phyloP scores from a whole-genome alignment of 2,888 invertebrate species.

The Eledona agricola region DNA sequence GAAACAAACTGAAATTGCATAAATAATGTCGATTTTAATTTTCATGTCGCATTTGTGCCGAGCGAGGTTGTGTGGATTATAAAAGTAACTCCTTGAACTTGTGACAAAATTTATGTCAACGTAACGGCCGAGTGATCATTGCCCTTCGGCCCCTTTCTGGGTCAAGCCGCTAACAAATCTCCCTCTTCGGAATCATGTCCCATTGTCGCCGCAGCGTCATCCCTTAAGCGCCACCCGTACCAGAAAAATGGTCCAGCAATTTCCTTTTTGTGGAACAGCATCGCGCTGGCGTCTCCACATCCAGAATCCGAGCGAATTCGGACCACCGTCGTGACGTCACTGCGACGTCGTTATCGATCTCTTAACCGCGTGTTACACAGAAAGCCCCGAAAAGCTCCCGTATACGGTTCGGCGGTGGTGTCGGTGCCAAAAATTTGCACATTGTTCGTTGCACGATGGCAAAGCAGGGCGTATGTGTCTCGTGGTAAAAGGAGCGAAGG shows the following conservation, averaged over 20 bases:
- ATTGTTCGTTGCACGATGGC: conserved; percentile 31
- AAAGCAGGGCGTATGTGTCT: conserved; percentile 40
- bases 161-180: conserved; percentile 9
- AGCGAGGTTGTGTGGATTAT: no score
- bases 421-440: conserved; percentile 41
- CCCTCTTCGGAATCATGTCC: neutral
- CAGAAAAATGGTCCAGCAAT: conserved; percentile 14
- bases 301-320: conserved; percentile 28
- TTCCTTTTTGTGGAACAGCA: conserved; percentile 19
- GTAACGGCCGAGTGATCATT: conserved; percentile 11
- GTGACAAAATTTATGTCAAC: no score
- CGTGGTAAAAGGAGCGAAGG: conserved; percentile 25
- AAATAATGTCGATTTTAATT: no score
- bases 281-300: conserved; percentile 24
- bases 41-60: no score
- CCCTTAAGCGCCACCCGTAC: conserved; percentile 13
- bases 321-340: conserved; percentile 57
- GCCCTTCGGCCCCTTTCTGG: conserved; percentile 5
- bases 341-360: conserved; percentile 63
- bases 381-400: conserved; percentile 52
- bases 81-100: no score
- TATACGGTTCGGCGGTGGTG: conserved; percentile 43
- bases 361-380: conserved; percentile 58
- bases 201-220: conserved; percentile 15
- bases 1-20: no score